These are phyloP conservation scores for Procambarus clarkii DNA, from an alignment of 1,140 invertebrate genomes.

Conservation along the genomic window DNA sequence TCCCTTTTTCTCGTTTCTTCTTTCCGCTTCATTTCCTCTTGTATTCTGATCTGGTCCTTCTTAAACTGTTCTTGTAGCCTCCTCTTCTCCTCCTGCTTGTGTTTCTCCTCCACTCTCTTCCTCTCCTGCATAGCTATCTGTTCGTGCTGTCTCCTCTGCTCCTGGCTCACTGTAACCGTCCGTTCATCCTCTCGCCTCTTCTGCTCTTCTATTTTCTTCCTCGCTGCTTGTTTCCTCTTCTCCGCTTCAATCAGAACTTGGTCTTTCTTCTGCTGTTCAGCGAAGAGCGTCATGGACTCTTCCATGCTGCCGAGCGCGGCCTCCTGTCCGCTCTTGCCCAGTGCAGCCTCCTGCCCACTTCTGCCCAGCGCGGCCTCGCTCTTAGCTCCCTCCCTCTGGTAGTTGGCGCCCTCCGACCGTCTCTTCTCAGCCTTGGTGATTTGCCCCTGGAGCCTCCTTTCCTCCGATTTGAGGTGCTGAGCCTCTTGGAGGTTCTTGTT, in stretches of 20 bases:
- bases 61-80: constrained; percentile 32
- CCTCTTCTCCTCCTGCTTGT: constrained; percentile 43
- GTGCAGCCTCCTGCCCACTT: background rate
- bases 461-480: constrained; percentile 56
- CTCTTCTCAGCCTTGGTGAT: constrained; percentile 37
- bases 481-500: background rate
- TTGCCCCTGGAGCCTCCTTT: background rate
- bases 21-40: constrained; percentile 28
- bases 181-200: constrained; percentile 36
- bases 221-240: constrained; percentile 53
- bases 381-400: background rate
- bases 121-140: constrained; percentile 33
- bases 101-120: constrained; percentile 52
- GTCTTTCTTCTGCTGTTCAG: constrained; percentile 48
- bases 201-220: constrained; percentile 53
- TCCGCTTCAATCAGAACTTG: constrained; percentile 19
- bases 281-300: constrained; percentile 5
- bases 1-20: constrained; percentile 27
- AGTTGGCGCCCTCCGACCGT: background rate
- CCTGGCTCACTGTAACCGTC: constrained; percentile 1
- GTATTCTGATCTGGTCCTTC: constrained; percentile 54
- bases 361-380: background rate
- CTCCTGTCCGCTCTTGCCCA: background rate
- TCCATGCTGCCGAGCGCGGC: background rate
- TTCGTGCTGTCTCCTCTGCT: constrained; percentile 55